Conservation (phyloP, 1,140 invertebrate species). For the Penaeus japonicus region DNA sequence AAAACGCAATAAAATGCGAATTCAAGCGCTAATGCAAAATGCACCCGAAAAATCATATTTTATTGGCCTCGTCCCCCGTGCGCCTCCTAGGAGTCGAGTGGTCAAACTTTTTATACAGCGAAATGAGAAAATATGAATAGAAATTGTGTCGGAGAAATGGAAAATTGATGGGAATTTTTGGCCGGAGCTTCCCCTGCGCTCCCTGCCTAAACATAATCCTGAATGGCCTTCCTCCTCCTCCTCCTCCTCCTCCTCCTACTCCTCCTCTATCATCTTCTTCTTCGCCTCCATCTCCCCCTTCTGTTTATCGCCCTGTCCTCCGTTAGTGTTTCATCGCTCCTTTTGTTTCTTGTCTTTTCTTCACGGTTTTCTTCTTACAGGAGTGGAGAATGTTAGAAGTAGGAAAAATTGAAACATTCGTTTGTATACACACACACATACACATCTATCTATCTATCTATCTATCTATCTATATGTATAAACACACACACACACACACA, state of each 20-base stretch:
- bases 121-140: conserved; percentile 57
- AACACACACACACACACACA: no score
- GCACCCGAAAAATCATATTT: conserved; percentile 53
- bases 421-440: no score
- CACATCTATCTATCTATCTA: no score
- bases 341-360: background rate
- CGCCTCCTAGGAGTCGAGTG: conserved; percentile 54
- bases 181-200: background rate
- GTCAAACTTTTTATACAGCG: conserved; percentile 55
- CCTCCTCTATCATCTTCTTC: background rate
- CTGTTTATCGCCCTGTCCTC: background rate
- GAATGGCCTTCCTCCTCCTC: background rate
- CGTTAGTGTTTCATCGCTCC: background rate
- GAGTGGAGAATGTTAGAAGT: no score
- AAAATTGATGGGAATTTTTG: conserved; percentile 53
- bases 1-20: conserved; percentile 50
- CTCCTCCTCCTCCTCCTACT: background rate
- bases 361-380: background rate
- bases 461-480: no score
- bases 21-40: conserved; percentile 53
- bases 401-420: no score
- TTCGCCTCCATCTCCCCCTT: background rate
- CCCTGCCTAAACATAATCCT: conserved; percentile 51
- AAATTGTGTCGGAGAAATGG: conserved; percentile 56
- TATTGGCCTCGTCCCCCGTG: conserved; percentile 29